Percentiles rank a stretch among this genome's conserved stretches.
Conservation (phyloP, 2,888 invertebrate genomes). For the Diarsia mendica region DNA sequence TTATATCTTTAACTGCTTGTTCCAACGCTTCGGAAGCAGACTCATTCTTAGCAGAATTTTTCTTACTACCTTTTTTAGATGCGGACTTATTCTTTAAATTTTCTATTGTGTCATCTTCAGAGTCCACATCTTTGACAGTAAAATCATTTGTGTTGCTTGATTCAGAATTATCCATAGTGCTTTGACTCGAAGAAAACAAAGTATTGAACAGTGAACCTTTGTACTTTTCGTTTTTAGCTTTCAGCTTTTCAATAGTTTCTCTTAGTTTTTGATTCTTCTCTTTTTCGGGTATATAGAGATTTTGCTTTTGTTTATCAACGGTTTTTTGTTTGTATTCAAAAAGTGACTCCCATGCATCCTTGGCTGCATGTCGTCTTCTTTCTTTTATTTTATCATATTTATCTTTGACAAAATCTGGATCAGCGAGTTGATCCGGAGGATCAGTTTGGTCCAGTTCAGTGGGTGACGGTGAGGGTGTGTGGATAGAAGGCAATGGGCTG, state of each 20-base stretch:
- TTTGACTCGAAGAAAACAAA: conserved; percentile 77
- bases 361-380: conserved; percentile 89
- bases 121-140: conserved; percentile 69
- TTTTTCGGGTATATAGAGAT: conserved; percentile 81
- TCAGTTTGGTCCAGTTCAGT: conserved; percentile 73
- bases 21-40: conserved; percentile 89
- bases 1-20: conserved; percentile 95
- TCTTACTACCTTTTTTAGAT: conserved; percentile 82
- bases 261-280: conserved; percentile 88
- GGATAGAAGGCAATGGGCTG: conserved; percentile 86
- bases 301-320: conserved; percentile 82
- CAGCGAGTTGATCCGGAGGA: conserved; percentile 73
- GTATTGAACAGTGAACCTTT: conserved; percentile 82
- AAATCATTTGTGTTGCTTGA: conserved; percentile 73
- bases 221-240: conserved; percentile 91
- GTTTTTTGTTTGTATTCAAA: conserved; percentile 86
- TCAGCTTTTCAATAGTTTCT: conserved; percentile 92
- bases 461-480: conserved; percentile 84
- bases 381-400: conserved; percentile 92
- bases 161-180: conserved; percentile 73
- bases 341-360: conserved; percentile 87
- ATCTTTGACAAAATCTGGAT: conserved; percentile 88
- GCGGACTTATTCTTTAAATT: conserved; percentile 73
- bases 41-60: conserved; percentile 88
- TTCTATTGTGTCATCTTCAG: conserved; percentile 73